Evolutionary conservation across 1,140 invertebrate genomes (phyloP).

Genomic region (Pachyrhynchus sulphureomaculatus): DNA sequence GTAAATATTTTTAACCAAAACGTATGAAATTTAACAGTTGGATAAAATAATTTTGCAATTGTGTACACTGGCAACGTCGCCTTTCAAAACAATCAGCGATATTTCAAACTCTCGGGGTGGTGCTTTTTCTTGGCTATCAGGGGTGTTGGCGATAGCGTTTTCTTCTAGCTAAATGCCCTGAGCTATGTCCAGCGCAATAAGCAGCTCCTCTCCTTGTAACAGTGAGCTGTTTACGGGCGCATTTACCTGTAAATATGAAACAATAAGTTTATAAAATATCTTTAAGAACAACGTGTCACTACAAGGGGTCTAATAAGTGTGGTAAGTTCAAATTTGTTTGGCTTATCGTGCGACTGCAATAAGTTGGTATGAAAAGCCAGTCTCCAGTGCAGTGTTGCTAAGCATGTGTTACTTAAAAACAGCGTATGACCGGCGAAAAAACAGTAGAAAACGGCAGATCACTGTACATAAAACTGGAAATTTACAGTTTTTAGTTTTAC

Average conservation of each 20-base stretch:
- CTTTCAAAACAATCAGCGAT: slow-evolving; percentile 31
- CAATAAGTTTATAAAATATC: too few relatives aligned
- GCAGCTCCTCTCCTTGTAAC: slow-evolving; percentile 57
- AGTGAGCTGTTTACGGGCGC: slow-evolving; percentile 54
- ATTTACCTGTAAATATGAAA: slow-evolving; percentile 53
- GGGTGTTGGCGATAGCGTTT: slow-evolving; percentile 5
- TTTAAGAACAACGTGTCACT: neutral
- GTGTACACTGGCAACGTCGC: slow-evolving; percentile 32
- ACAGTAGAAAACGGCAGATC: too few relatives aligned
- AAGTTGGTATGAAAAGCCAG: too few relatives aligned
- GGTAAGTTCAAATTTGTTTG: too few relatives aligned
- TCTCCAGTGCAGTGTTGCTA: too few relatives aligned
- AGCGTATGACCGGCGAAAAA: too few relatives aligned
- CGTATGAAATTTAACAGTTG: neutral
- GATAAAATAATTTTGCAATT: slow-evolving; percentile 18
- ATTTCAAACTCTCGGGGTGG: slow-evolving; percentile 41
- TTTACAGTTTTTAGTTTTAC: too few relatives aligned
- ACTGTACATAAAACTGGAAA: too few relatives aligned
- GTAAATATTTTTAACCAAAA: too few relatives aligned
- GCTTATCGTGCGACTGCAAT: too few relatives aligned
- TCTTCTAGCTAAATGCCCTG: slow-evolving; percentile 41
- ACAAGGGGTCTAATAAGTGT: too few relatives aligned
- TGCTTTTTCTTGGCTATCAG: slow-evolving; percentile 19
- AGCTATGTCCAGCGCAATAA: slow-evolving; percentile 55
- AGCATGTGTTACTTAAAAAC: too few relatives aligned